Base-by-base conservation (phyloP, 2,797 vertebrate species). In the Mastacembelus armatus region DNA sequence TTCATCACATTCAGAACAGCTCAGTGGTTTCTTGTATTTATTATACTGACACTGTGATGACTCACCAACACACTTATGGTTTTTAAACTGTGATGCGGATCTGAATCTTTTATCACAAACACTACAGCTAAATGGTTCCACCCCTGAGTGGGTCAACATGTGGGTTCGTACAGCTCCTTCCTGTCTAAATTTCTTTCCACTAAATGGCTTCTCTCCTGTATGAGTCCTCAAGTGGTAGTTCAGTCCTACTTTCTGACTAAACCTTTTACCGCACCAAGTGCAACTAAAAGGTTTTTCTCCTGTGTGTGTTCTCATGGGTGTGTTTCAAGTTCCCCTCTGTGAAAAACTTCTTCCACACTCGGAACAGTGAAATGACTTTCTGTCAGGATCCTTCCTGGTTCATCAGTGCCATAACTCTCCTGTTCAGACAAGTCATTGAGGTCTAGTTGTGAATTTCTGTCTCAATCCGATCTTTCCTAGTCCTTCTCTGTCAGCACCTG, bases 281-380 rank as follows among this genome's bases (percentile, higher is more conserved):
- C 72, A 75, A 0, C 60, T 9, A 11, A 64, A 75, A 0, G 66
- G 72, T 21, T 63, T 74, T 3, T 52, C 65, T 22, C 51, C 59
- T 4, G 52, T 63, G 11, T 68, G 71, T 26, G 39, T 58, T 10
- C 65, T 63, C 65, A 57, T 63, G 65, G 74, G 72, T 3, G 21
- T 57, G 0, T 51, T 58, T 16, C 63, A 18, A 44, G 56, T 49
- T 2, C 64, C 64, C 2, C 21, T 44, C 0, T 57, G 50, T 7
- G 27, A 27, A 33, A 56, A 68, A 7, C 10, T 29, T 30, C 59
- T 68, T 9, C 18, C 24, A 16, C 66, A 60, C 3, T 45, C 36
- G 1, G 40, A 30, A 22, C 56, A 69, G 10, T 10, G 2, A 10
- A 30, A 52, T n/a, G n/a, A n/a, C 0, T 5, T 43, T 7, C 39